A percentile compares a stretch with the other conserved stretches of the same genome.
phyloP scores from a whole-genome alignment of 2,113 vertebrate species.

The Amphiprion ocellaris region DNA sequence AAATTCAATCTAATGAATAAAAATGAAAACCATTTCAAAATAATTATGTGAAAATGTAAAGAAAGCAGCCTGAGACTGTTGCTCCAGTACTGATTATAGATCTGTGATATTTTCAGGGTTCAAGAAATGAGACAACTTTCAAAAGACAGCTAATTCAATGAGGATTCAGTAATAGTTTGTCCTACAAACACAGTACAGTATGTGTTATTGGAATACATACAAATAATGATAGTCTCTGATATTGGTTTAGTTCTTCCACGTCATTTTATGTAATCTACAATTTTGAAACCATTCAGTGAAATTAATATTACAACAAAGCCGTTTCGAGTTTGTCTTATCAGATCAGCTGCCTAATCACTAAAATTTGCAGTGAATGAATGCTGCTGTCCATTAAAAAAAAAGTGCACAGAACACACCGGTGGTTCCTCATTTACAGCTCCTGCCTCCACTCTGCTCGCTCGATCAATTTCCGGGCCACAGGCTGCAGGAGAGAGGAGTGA shows the following conservation, averaged over 20 bases:
- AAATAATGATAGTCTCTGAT: not conserved
- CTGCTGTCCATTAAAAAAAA: no score
- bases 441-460: not conserved
- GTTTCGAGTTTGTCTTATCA: no score
- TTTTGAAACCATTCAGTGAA: no score
- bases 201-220: not conserved
- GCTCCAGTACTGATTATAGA: no score
- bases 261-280: not conserved
- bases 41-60: no score
- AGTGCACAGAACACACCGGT: not conserved
- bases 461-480: not conserved
- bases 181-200: not conserved
- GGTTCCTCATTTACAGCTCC: not conserved
- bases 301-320: no score
- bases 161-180: not conserved
- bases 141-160: not conserved
- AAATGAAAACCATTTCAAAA: no score
- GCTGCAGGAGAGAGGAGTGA: conserved; percentile 7
- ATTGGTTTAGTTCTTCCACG: not conserved
- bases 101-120: no score
- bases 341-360: no score
- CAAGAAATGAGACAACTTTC: not conserved
- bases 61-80: no score
- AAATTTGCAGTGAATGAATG: no score
- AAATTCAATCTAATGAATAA: not conserved